Conservation (phyloP, 2,888 invertebrate genomes). For the Temnothorax rugatulus region DNA sequence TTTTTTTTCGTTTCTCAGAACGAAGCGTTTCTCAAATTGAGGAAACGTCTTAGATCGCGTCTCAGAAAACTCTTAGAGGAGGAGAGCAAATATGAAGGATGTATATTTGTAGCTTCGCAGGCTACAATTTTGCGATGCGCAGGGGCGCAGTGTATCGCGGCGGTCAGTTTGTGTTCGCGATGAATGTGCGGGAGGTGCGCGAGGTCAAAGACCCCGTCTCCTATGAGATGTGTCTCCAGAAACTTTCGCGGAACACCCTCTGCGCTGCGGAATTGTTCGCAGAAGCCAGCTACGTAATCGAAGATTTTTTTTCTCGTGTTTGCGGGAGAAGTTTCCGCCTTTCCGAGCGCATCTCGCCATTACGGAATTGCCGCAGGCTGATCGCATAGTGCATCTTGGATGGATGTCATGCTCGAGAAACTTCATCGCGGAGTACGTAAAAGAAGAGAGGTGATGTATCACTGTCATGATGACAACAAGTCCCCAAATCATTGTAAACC, state of each 20-base stretch:
- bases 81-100: conserved; percentile 25
- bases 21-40: neutral
- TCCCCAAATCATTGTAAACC: neutral
- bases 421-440: conserved; percentile 73
- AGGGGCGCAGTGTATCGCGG: conserved; percentile 61
- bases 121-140: conserved; percentile 15
- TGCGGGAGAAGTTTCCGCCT: neutral
- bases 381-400: conserved; percentile 62
- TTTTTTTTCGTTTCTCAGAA: neutral
- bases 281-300: conserved; percentile 12
- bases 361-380: conserved; percentile 55
- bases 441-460: conserved; percentile 73
- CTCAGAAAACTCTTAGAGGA: neutral
- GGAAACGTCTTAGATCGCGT: neutral
- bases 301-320: neutral
- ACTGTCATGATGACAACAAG: neutral
- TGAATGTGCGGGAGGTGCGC: neutral
- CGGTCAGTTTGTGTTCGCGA: conserved; percentile 42
- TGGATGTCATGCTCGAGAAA: conserved; percentile 62
- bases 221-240: neutral
- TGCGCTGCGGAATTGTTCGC: neutral
- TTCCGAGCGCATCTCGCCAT: conserved; percentile 43
- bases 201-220: neutral
- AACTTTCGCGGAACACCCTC: neutral
- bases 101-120: conserved; percentile 38